phyloP scores from a whole-genome alignment of 2,113 vertebrate genomes.

The Lagopus muta region DNA sequence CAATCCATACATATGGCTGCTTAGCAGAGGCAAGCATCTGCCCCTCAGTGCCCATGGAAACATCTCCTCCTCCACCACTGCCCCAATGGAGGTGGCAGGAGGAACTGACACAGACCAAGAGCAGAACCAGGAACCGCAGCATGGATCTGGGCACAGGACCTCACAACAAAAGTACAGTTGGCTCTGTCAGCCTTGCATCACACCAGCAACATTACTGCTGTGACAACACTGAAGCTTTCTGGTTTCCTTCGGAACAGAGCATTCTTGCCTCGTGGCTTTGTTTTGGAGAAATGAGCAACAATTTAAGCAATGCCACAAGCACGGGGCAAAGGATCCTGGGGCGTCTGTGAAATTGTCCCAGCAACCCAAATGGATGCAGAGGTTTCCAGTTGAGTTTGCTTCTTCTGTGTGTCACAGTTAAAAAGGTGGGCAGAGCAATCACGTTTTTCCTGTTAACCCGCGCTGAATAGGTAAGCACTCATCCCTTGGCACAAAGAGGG shows the following conservation, averaged over 20 bases:
- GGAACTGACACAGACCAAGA: not conserved
- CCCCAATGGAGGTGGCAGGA: not conserved
- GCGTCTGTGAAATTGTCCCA: not conserved
- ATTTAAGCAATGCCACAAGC: fast-evolving
- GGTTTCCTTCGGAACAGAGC: not conserved
- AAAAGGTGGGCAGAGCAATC: not conserved
- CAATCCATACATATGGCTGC: fast-evolving
- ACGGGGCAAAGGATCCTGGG: not conserved
- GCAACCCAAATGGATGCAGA: not conserved
- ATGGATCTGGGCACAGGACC: fast-evolving
- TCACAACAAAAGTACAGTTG: fast-evolving
- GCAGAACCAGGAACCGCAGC: not conserved
- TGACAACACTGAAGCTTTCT: not conserved
- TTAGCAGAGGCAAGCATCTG: not conserved
- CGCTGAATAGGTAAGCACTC: not conserved
- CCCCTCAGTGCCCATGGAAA: too few species aligned
- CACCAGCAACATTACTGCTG: fast-evolving
- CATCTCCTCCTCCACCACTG: not conserved
- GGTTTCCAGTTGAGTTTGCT: not conserved
- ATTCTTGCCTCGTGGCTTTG: not conserved
- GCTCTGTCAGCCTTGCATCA: not conserved
- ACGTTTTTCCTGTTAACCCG: not conserved
- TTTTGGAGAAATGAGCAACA: not conserved
- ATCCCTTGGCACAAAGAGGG: not conserved
- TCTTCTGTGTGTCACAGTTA: not conserved